Percentiles rank a stretch among this genome's conserved stretches.
These are phyloP conservation scores for Odontocolon sp. DNA, from an alignment of 2,888 invertebrate genomes.

Conservation along the genomic window DNA sequence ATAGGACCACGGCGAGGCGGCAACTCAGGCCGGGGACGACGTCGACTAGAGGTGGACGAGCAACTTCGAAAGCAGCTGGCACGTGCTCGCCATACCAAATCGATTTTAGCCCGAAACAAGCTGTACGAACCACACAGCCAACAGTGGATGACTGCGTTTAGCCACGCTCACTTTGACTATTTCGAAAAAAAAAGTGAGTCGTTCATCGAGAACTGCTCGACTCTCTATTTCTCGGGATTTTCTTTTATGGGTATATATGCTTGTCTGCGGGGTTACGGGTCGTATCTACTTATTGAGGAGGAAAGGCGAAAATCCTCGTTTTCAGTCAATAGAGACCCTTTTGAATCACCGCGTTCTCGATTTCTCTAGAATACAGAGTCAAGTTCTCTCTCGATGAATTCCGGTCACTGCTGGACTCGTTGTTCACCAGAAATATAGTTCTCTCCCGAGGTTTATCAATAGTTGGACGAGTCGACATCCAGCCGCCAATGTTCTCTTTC, in stretches of 20 bases:
- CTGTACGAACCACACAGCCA: conserved; percentile 17
- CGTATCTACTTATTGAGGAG: background rate
- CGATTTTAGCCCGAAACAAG: conserved; percentile 39
- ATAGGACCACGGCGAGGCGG: conserved; percentile 49
- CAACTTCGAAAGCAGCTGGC: conserved; percentile 48
- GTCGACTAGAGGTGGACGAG: conserved; percentile 18
- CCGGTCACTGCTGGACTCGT: background rate
- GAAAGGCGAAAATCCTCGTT: background rate
- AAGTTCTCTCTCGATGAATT: background rate
- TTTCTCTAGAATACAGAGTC: background rate
- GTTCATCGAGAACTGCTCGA: background rate
- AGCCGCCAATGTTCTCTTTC: background rate
- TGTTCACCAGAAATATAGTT: background rate
- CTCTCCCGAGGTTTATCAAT: background rate
- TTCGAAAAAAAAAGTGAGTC: conserved; percentile 19
- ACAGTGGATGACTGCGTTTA: conserved; percentile 34
- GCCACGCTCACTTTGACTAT: conserved; percentile 15
- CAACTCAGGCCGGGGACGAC: conserved; percentile 44
- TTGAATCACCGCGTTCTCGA: background rate
- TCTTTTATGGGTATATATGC: conserved; percentile 14
- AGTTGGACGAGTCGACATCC: conserved; percentile 4
- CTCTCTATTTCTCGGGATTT: conserved; percentile 22
- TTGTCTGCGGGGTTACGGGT: background rate
- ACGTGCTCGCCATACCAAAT: conserved; percentile 51
- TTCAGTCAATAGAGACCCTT: conserved; percentile 15